A percentile compares a stretch with the other conserved stretches of the same genome.
These are phyloP conservation scores for Sciurus carolinensis DNA, from an alignment of 2,797 vertebrate species.

Conservation along the genomic window DNA sequence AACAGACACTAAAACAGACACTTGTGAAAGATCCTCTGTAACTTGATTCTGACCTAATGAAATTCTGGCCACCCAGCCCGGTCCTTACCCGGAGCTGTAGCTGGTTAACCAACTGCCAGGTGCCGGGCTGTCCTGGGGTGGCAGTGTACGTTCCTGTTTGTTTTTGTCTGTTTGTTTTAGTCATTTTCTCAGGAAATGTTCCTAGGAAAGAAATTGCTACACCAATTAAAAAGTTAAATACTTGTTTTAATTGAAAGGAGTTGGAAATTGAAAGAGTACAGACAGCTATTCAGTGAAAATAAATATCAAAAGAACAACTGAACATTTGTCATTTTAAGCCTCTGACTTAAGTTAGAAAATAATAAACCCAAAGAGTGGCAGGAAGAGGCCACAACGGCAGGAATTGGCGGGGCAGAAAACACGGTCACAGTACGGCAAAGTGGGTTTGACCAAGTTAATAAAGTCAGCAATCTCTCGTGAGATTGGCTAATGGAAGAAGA, in stretches of 20 bases:
- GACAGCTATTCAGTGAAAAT: background rate
- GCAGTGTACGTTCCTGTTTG: rapidly evolving
- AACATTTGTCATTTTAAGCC: background rate
- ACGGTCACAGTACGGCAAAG: background rate
- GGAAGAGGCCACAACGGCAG: background rate
- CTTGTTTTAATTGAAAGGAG: background rate
- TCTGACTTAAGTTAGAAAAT: background rate
- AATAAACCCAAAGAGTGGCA: background rate
- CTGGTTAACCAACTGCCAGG: background rate
- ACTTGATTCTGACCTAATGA: background rate
- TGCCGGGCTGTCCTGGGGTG: too few species aligned
- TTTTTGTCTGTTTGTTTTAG: background rate
- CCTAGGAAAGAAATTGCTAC: background rate
- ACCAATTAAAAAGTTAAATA: background rate
- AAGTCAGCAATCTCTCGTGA: background rate
- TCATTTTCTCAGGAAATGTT: background rate
- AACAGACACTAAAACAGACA: background rate
- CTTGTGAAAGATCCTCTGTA: background rate
- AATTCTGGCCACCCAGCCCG: background rate
- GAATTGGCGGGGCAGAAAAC: background rate
- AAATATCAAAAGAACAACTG: background rate
- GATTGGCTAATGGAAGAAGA: background rate
- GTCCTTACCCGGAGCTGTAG: background rate
- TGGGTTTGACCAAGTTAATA: background rate
- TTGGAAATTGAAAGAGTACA: background rate